Evolutionary conservation across 1,140 invertebrate species (phyloP).

Genomic region (Mya arenaria): DNA sequence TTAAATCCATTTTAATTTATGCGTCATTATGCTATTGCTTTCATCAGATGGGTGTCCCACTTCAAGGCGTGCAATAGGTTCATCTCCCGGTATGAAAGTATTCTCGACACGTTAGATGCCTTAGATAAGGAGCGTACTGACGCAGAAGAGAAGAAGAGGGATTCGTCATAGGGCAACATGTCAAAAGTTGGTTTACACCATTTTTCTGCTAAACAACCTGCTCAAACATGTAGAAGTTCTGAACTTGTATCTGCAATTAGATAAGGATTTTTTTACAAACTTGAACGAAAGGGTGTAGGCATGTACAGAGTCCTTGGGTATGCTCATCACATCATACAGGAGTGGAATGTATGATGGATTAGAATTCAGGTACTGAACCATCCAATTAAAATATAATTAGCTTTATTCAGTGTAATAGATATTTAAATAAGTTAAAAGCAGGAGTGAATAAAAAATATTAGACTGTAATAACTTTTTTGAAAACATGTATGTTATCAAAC

Average conservation of each 20-base stretch:
- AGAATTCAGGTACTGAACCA: conserved; percentile 22
- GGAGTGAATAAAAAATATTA: too few species aligned
- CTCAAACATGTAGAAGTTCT: conserved; percentile 16
- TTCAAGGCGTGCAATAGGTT: conserved; percentile 25
- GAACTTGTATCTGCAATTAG: conserved; percentile 23
- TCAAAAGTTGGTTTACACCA: background rate
- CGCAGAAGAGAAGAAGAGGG: background rate
- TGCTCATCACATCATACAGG: background rate
- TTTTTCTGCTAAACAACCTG: conserved; percentile 24
- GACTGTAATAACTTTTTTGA: too few species aligned
- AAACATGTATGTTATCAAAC: too few species aligned
- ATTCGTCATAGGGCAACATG: background rate
- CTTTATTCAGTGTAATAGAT: too few species aligned
- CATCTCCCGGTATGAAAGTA: conserved; percentile 8
- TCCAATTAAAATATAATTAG: too few species aligned
- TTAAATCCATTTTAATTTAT: background rate
- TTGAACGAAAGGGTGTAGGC: conserved; percentile 8
- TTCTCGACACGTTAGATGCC: conserved; percentile 29
- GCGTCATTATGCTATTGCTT: background rate
- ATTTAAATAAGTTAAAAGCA: too few species aligned
- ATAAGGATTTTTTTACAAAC: conserved; percentile 7
- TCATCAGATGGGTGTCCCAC: conserved; percentile 47
- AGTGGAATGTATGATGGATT: background rate
- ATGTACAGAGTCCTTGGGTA: background rate
- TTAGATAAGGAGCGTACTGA: conserved; percentile 39